phyloP scores from a whole-genome alignment of 2,888 invertebrate species.

The Euspilapteryx auroguttella region DNA sequence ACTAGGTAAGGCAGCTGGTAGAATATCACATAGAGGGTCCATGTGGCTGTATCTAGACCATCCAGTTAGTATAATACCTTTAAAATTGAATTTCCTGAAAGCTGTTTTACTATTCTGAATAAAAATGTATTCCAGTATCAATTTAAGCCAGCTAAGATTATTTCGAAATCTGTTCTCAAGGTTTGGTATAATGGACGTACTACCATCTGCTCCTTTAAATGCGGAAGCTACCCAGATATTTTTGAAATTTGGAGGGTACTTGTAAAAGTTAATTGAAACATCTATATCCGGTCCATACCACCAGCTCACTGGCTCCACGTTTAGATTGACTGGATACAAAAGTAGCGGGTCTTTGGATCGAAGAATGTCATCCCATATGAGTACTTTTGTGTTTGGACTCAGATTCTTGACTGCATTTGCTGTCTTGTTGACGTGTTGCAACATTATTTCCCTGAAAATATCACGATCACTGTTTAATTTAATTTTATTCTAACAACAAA shows the following conservation, averaged over 20 bases:
- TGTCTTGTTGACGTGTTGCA: conserved; percentile 63
- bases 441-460: conserved; percentile 60
- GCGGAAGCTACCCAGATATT: conserved; percentile 82
- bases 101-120: not conserved
- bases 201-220: conserved; percentile 76
- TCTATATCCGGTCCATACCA: conserved; percentile 47
- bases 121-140: conserved; percentile 44
- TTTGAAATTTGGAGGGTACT: conserved; percentile 51
- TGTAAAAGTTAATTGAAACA: conserved; percentile 20
- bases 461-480: too few species aligned
- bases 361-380: conserved; percentile 87
- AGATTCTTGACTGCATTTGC: conserved; percentile 40
- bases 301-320: conserved; percentile 73
- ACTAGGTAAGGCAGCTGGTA: conserved; percentile 66
- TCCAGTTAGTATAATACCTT: conserved; percentile 71
- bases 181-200: conserved; percentile 50
- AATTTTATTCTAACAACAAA: too few species aligned
- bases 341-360: conserved; percentile 51
- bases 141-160: conserved; percentile 70
- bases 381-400: conserved; percentile 53
- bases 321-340: conserved; percentile 19
- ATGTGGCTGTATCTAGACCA: conserved; percentile 74
- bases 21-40: conserved; percentile 64
- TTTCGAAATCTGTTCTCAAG: conserved; percentile 69
- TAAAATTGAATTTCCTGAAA: conserved; percentile 23